phyloP scores from a whole-genome alignment of 1,140 invertebrate genomes.

The Bursaphelenchus mucronatus region DNA sequence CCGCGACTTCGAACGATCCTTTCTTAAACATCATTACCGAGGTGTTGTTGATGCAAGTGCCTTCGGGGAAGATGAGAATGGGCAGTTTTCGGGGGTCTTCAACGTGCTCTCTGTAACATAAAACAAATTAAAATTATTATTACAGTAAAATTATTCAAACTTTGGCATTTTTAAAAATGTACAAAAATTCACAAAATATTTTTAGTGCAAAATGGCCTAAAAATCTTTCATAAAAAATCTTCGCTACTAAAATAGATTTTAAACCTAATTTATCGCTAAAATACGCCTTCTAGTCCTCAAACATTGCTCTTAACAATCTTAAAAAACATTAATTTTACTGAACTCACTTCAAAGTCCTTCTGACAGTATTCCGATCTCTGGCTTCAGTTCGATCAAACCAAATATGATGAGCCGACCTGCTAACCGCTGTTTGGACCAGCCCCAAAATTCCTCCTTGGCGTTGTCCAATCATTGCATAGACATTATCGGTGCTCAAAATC shows the following conservation, averaged over 20 bases:
- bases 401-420: constrained; percentile 72
- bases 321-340: not conserved
- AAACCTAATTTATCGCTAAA: too few relatives aligned
- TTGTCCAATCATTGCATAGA: constrained; percentile 97
- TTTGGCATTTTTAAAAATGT: too few relatives aligned
- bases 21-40: constrained; percentile 99
- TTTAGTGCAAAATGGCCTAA: constrained; percentile 5
- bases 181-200: too few relatives aligned
- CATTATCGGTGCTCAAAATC: constrained; percentile 86
- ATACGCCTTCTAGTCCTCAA: too few relatives aligned
- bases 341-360: constrained; percentile 55
- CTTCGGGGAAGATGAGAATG: constrained; percentile 98
- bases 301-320: not conserved
- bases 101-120: constrained; percentile 68
- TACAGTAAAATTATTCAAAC: too few relatives aligned
- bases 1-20: constrained; percentile 83
- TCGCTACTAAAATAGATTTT: too few relatives aligned
- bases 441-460: constrained; percentile 89
- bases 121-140: too few relatives aligned
- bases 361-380: constrained; percentile 72
- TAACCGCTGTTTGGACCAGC: constrained; percentile 75
- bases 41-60: constrained; percentile 97
- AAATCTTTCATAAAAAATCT: not conserved
- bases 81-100: constrained; percentile 88
- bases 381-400: constrained; percentile 98